phyloP scores from a whole-genome alignment of 1,140 invertebrate species.

The Papilio aristodemus region DNA sequence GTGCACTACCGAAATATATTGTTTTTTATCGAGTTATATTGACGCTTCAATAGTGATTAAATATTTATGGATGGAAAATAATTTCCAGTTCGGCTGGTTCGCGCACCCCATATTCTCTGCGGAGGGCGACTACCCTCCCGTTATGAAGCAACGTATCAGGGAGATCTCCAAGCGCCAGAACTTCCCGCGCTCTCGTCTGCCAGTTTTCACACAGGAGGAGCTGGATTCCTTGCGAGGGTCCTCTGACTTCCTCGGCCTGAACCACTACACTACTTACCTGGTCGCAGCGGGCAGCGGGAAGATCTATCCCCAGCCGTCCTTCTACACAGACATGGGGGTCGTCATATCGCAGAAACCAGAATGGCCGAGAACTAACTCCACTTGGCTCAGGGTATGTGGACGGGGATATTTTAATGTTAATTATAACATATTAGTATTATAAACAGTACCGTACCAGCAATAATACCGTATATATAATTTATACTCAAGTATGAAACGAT shows the following conservation, averaged over 20 bases:
- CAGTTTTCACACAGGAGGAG: constrained; percentile 74
- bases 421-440: too few species aligned
- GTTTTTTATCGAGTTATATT: too few species aligned
- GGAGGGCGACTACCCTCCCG: constrained; percentile 83
- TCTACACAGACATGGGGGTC: constrained; percentile 62
- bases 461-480: too few species aligned
- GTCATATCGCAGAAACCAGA: constrained; percentile 52
- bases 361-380: constrained; percentile 74
- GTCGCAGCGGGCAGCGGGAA: constrained; percentile 40
- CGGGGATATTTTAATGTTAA: constrained; percentile 48
- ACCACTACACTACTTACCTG: constrained; percentile 81
- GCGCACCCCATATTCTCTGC: constrained; percentile 82
- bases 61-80: too few species aligned
- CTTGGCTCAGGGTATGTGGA: constrained; percentile 73
- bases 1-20: too few species aligned
- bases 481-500: too few species aligned
- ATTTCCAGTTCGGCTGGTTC: constrained; percentile 83
- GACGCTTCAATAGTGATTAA: too few species aligned
- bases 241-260: constrained; percentile 81
- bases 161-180: constrained; percentile 80
- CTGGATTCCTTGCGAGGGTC: constrained; percentile 75
- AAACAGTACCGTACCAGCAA: too few species aligned
- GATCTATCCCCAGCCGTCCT: constrained; percentile 54
- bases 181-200: constrained; percentile 77
- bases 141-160: constrained; percentile 81